A percentile compares a stretch with the other conserved stretches of the same genome.
Evolutionary conservation across 2,888 invertebrate species (phyloP).

Genomic region (Thera obeliscata): DNA sequence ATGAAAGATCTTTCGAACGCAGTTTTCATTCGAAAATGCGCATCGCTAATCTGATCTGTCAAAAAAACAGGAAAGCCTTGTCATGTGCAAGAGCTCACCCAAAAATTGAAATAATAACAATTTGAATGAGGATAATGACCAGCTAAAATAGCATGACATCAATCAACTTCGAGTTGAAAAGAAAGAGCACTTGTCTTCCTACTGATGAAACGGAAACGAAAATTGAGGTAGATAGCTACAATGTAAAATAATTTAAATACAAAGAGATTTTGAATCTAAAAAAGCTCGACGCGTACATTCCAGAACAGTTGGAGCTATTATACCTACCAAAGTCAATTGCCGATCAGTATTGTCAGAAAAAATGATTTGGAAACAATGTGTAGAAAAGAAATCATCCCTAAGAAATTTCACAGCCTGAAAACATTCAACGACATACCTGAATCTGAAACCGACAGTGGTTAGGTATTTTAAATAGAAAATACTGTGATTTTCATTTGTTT

Average conservation of each 20-base stretch:
- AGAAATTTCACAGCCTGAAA: neutral
- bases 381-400: neutral
- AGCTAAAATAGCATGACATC: too few species aligned
- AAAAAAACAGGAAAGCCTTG: too few species aligned
- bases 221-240: neutral
- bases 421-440: neutral
- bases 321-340: neutral
- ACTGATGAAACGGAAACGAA: neutral
- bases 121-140: too few species aligned
- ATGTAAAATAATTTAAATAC: neutral
- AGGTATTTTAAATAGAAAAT: neutral
- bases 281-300: neutral
- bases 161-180: too few species aligned
- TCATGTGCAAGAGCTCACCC: too few species aligned
- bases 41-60: too few species aligned
- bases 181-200: too few species aligned
- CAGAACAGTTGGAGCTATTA: neutral
- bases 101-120: too few species aligned
- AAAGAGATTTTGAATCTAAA: neutral
- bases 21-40: too few species aligned
- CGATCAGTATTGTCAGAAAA: too few species aligned
- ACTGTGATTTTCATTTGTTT: neutral
- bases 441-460: constrained; percentile 1
- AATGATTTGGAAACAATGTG: too few species aligned
- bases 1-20: too few species aligned